phyloP scores from a whole-genome alignment of 2,797 vertebrate genomes.

The Atherinosoma microstoma region DNA sequence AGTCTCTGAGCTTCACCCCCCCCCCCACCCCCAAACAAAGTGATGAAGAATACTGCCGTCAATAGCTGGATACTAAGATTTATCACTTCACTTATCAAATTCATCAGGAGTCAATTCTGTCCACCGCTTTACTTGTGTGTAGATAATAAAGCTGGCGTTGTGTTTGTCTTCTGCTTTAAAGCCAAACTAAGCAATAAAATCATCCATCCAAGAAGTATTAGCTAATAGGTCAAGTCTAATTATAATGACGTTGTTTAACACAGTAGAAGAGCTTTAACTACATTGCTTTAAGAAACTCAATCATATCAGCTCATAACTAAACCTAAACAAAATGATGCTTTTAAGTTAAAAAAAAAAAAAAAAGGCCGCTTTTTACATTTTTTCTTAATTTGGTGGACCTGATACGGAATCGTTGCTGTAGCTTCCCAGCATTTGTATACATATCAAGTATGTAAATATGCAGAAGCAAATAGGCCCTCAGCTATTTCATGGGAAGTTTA shows the following conservation, averaged over 20 bases:
- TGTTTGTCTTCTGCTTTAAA: neutral
- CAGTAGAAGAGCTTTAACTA: no score
- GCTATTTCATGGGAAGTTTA: no score
- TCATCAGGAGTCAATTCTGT: conserved; percentile 9
- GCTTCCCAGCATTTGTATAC: no score
- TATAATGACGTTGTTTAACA: neutral
- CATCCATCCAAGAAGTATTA: neutral
- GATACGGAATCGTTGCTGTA: no score
- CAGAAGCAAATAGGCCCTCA: no score
- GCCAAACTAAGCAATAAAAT: neutral
- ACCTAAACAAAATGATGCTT: no score
- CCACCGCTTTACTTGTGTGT: neutral
- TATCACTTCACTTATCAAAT: neutral
- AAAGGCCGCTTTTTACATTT: no score
- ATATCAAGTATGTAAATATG: no score
- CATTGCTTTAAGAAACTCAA: no score
- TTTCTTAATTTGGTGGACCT: no score
- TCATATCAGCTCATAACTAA: no score
- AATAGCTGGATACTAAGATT: conserved; percentile 22
- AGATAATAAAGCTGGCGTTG: neutral
- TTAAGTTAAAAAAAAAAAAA: no score
- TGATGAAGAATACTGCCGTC: conserved; percentile 5
- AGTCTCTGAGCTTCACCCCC: conserved; percentile 9
- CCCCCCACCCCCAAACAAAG: conserved; percentile 3
- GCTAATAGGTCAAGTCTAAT: neutral